Evolutionary conservation across 1,140 invertebrate genomes (phyloP).

Genomic region (Drosophila pseudoobscura): DNA sequence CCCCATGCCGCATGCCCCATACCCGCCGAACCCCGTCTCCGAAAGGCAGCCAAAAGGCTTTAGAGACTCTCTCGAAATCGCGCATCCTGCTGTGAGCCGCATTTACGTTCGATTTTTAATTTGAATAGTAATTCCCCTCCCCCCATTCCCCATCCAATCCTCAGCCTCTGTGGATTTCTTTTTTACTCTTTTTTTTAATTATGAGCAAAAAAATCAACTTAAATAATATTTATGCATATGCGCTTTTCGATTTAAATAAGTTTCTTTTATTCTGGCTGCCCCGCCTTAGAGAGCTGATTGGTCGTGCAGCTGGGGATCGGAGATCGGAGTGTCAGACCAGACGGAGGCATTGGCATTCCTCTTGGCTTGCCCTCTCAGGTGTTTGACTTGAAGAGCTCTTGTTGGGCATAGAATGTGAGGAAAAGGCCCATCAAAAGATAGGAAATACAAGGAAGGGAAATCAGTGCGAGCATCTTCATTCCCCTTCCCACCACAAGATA

Average conservation of each 20-base stretch:
- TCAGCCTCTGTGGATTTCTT: background rate
- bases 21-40: slow-evolving; percentile 13
- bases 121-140: slow-evolving; percentile 64
- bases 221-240: slow-evolving; percentile 79
- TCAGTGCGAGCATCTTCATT: background rate
- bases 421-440: no score
- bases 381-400: no score
- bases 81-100: slow-evolving; percentile 78
- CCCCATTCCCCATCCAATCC: background rate
- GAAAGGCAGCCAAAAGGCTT: slow-evolving; percentile 22
- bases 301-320: slow-evolving; percentile 1
- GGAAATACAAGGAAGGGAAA: no score
- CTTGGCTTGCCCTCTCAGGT: no score
- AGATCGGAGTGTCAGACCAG: background rate
- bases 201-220: slow-evolving; percentile 71
- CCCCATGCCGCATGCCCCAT: slow-evolving; percentile 1
- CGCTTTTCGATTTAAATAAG: slow-evolving; percentile 76
- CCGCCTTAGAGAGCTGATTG: slow-evolving; percentile 39
- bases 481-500: slow-evolving; percentile 3
- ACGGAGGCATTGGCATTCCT: background rate
- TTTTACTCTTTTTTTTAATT: slow-evolving; percentile 59
- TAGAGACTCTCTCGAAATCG: slow-evolving; percentile 55
- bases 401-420: no score
- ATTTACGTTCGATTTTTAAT: slow-evolving; percentile 82
- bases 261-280: slow-evolving; percentile 46